These are phyloP conservation scores for Chauna torquata DNA, from an alignment of 2,113 vertebrate species.

Conservation along the genomic window DNA sequence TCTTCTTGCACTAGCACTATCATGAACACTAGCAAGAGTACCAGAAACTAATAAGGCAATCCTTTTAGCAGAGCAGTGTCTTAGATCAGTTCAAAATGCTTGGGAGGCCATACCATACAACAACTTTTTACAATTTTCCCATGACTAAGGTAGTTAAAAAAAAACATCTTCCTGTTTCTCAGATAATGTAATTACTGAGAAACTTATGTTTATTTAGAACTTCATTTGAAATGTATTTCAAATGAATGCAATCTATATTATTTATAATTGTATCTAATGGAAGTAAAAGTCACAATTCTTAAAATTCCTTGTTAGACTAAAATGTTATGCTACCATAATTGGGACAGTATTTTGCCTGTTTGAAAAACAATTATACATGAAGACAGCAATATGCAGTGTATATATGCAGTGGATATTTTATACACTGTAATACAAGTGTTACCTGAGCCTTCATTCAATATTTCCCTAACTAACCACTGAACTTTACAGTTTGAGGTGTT, in stretches of 20 bases:
- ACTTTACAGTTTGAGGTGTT: background rate
- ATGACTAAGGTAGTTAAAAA: background rate
- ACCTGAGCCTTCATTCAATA: background rate
- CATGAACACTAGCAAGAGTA: background rate
- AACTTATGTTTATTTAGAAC: background rate
- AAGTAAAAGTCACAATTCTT: background rate
- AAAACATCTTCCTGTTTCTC: background rate
- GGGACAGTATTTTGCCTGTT: background rate
- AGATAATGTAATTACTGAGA: background rate
- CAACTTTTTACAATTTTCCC: background rate
- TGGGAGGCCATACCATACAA: background rate
- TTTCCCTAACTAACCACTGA: background rate
- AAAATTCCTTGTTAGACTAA: background rate
- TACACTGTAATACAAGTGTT: background rate
- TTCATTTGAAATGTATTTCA: background rate
- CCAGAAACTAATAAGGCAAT: background rate
- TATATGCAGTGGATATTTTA: background rate
- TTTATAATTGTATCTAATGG: background rate
- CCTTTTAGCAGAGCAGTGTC: background rate
- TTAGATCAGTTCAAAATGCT: background rate
- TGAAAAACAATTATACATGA: background rate
- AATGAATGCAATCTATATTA: background rate
- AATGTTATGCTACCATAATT: background rate
- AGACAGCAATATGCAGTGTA: background rate
- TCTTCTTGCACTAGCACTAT: background rate